Evolutionary conservation across 2,888 invertebrate species (phyloP).

Genomic region (Athripsodes cinereus): DNA sequence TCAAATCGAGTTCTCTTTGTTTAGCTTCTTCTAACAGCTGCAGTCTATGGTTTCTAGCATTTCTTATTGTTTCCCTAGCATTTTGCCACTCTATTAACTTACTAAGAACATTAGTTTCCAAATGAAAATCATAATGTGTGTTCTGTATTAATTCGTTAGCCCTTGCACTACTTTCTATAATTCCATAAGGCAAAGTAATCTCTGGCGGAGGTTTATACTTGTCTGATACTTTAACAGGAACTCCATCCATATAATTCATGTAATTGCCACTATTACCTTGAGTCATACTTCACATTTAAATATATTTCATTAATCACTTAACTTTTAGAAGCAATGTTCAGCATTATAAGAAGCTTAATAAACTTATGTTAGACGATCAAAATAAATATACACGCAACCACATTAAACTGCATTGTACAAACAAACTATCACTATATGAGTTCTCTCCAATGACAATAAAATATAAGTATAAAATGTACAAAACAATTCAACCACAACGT

Average conservation of each 20-base stretch:
- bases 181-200: slow-evolving; percentile 49
- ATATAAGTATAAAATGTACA: too few relatives aligned
- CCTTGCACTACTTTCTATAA: slow-evolving; percentile 37
- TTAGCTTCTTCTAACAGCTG: slow-evolving; percentile 53
- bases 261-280: slow-evolving; percentile 19
- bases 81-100: slow-evolving; percentile 67
- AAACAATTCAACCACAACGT: too few relatives aligned
- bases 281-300: slow-evolving; percentile 16
- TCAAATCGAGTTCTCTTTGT: slow-evolving; percentile 48
- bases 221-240: slow-evolving; percentile 84
- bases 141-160: slow-evolving; percentile 41
- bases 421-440: too few relatives aligned
- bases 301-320: neutral
- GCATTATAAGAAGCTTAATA: too few relatives aligned
- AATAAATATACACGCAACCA: too few relatives aligned
- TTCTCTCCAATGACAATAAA: too few relatives aligned
- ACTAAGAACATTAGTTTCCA: slow-evolving; percentile 65
- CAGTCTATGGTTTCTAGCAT: slow-evolving; percentile 55
- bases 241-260: slow-evolving; percentile 72
- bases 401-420: too few relatives aligned
- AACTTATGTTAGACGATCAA: too few relatives aligned
- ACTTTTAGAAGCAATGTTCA: too few relatives aligned
- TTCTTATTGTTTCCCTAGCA: slow-evolving; percentile 56
- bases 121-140: slow-evolving; percentile 61
- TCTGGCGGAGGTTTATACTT: slow-evolving; percentile 73